Evolutionary conservation across 2,113 vertebrate genomes (phyloP).

Genomic region (Megaceryle maxima): DNA sequence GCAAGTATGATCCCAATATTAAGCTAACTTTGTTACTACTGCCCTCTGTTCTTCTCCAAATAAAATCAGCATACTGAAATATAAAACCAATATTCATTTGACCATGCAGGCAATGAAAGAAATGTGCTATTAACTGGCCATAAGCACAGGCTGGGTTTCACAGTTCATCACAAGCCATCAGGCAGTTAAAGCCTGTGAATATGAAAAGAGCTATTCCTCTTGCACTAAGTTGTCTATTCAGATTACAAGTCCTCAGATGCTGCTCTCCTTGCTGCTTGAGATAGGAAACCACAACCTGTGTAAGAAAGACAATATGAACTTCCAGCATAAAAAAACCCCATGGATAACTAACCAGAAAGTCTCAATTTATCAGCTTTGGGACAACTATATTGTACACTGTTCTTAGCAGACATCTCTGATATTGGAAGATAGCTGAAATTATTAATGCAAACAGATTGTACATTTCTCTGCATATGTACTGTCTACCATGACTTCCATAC

Average conservation of each 20-base stretch:
- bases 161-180: background rate
- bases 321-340: background rate
- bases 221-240: background rate
- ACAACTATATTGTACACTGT: background rate
- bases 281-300: background rate
- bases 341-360: background rate
- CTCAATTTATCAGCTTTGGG: background rate
- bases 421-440: background rate
- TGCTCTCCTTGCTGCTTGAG: background rate
- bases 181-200: background rate
- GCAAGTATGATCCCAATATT: background rate
- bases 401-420: background rate
- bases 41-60: background rate
- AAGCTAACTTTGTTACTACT: background rate
- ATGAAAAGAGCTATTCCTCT: background rate
- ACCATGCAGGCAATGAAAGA: background rate
- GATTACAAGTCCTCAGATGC: background rate
- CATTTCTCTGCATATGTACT: background rate
- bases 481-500: background rate
- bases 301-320: background rate
- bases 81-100: background rate
- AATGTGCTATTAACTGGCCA: background rate
- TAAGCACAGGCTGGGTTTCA: background rate
- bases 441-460: background rate
- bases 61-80: background rate